These are phyloP conservation scores for Octodon degus DNA, from an alignment of 2,113 vertebrate genomes.

Conservation along the genomic window DNA sequence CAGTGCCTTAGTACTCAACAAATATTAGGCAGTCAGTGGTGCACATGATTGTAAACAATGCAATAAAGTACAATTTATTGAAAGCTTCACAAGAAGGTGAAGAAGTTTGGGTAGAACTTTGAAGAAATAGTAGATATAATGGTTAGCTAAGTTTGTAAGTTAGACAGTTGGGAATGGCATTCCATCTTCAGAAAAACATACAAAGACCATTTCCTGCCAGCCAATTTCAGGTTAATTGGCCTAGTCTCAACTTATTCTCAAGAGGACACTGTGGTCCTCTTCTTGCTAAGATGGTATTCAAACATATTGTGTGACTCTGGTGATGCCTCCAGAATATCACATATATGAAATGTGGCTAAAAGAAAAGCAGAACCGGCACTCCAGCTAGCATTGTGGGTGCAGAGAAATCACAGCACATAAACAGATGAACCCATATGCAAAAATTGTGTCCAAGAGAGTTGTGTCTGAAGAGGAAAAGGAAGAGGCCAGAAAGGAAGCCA, in stretches of 20 bases:
- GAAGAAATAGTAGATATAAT: slow-evolving; percentile 33
- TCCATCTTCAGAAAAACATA: slow-evolving; percentile 29
- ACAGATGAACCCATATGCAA: background rate
- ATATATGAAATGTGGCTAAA: slow-evolving; percentile 9
- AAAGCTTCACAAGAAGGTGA: slow-evolving; percentile 37
- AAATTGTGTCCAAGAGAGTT: slow-evolving; percentile 1
- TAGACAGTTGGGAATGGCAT: slow-evolving; percentile 19
- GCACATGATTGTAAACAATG: background rate
- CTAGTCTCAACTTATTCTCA: slow-evolving; percentile 63
- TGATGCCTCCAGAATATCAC: slow-evolving; percentile 16
- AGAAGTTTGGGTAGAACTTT: background rate
- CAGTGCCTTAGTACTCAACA: background rate
- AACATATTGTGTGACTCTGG: background rate
- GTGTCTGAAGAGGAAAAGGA: background rate
- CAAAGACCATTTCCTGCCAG: background rate
- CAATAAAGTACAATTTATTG: background rate
- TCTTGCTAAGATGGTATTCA: background rate
- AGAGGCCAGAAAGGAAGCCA: slow-evolving; percentile 14
- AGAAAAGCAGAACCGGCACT: background rate
- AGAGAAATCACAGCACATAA: background rate
- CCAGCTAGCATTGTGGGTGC: background rate
- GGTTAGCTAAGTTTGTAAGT: slow-evolving; percentile 39
- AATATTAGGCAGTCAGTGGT: slow-evolving; percentile 18
- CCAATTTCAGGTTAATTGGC: slow-evolving; percentile 58
- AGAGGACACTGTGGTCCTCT: background rate